phyloP scores from a whole-genome alignment of 2,797 vertebrate species.

The Eleutherodactylus coqui region DNA sequence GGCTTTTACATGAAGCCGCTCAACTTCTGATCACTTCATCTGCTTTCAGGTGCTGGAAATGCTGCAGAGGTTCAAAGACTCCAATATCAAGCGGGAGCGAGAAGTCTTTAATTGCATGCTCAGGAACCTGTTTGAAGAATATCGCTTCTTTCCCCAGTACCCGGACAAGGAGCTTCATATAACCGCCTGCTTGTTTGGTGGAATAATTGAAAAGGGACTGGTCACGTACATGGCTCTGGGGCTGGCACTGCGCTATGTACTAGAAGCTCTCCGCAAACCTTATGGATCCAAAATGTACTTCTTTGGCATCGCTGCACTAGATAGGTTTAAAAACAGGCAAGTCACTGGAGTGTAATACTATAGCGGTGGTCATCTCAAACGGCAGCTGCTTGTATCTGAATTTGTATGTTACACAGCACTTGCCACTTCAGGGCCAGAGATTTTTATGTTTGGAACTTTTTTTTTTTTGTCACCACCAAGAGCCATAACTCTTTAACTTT shows the following conservation, averaged over 20 bases:
- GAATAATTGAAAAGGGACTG: conserved; percentile 99
- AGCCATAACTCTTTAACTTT: too few species aligned
- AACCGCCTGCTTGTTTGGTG: conserved; percentile 97
- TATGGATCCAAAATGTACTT: conserved; percentile 99
- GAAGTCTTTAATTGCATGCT: conserved; percentile 99
- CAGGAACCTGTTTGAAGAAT: conserved; percentile 98
- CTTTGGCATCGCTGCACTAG: conserved; percentile 98
- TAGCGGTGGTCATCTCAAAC: too few species aligned
- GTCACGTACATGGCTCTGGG: conserved; percentile 99
- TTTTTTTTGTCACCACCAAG: too few species aligned
- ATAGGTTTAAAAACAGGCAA: conserved; percentile 99
- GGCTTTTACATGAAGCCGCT: too few species aligned
- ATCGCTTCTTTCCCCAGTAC: conserved; percentile 98
- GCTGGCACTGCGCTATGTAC: conserved; percentile 94
- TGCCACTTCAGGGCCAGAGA: too few species aligned
- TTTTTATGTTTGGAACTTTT: too few species aligned
- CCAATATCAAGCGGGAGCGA: conserved; percentile 94
- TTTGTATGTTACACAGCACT: too few species aligned
- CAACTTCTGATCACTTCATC: neutral
- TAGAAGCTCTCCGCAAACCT: conserved; percentile 98
- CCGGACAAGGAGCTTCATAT: conserved; percentile 99
- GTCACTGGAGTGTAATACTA: conserved; percentile 31
- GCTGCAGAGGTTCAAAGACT: conserved; percentile 99
- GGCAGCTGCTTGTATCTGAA: too few species aligned
- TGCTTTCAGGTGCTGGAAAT: conserved; percentile 92